Conservation (phyloP, 2,113 vertebrate species). For the Corythornis madagascariensis region DNA sequence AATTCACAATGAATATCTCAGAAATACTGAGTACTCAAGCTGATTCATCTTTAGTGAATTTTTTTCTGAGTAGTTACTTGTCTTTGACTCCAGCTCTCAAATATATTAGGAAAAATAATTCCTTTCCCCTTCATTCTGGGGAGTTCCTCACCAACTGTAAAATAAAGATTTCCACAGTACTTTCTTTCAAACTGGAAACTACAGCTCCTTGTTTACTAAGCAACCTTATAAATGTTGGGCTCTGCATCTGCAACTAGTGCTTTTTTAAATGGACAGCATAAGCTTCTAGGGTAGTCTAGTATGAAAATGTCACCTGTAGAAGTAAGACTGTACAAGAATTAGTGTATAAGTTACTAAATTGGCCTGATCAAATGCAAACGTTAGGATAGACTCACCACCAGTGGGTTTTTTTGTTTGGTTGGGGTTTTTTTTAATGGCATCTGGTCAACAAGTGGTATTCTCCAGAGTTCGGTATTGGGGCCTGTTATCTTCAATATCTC, state of each 20-base stretch:
- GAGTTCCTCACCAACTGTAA: background rate
- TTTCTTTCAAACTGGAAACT: background rate
- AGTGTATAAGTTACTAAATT: background rate
- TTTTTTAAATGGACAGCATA: background rate
- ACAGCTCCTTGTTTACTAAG: background rate
- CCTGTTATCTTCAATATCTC: too few species aligned
- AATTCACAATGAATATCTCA: background rate
- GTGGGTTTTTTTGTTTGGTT: background rate
- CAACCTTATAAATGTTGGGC: background rate
- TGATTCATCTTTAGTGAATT: background rate
- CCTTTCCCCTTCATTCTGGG: background rate
- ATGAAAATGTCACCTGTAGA: background rate
- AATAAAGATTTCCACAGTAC: background rate
- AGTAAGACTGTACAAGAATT: background rate
- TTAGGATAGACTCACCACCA: background rate
- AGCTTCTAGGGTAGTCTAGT: background rate
- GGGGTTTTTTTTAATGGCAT: background rate
- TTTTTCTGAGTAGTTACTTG: background rate
- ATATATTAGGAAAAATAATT: background rate
- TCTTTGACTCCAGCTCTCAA: background rate
- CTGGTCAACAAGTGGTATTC: too few species aligned
- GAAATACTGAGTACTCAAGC: background rate
- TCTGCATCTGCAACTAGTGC: background rate
- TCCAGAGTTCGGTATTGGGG: too few species aligned
- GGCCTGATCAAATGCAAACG: background rate